Evolutionary conservation across 2,797 vertebrate genomes (phyloP), one percentile per base, ranked within the genome.

Genomic region (Erethizon dorsatum): DNA sequence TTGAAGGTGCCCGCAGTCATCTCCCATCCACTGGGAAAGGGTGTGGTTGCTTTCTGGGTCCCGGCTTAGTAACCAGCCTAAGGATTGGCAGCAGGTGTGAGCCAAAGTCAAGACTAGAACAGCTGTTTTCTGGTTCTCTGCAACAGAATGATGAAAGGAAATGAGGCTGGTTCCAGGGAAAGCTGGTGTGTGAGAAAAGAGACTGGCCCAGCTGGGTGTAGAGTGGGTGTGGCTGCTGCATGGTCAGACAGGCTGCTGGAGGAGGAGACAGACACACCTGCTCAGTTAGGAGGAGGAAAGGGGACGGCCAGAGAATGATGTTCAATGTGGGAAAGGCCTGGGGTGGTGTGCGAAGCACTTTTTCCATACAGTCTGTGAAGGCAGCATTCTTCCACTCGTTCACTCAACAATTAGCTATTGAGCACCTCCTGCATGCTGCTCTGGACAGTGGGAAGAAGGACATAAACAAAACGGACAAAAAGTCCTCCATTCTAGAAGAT

Each of bases 171-270:
- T 50, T 87, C 59, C 80, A 37, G 2, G 45, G 82, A 77, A 67
- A 79, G 78, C 2, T 0, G 2, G 63, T 13, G 33, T 26, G 6
- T 41, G 17, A 22, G n/a, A 63, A 50, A 50, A n/a, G 78, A 67
- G n/a, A 52, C 45, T 18, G 69, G 10, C 26, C 20, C 9, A 31
- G 31, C 17, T 17, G 3, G 52, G 63, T 3, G 7, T 47, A 31
- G 45, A 6, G 14, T 2, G 11, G 52, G 69, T 31, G n/a, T 65
- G 65, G 75, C 13, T 1, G 0, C 37, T 5, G 1, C 2, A 0
- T 2, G 17, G 77, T 45, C 83, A 83, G 37, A 57, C 57, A n/a
- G 56, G 54, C 37, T 33, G 37, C 47, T 47, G 11, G 37, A 41
- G 50, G 71, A 33, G 1, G 12, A 79, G 56, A 33, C 47, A 54